phyloP scores from a whole-genome alignment of 2,113 vertebrate genomes.

The Saguinus midas region DNA sequence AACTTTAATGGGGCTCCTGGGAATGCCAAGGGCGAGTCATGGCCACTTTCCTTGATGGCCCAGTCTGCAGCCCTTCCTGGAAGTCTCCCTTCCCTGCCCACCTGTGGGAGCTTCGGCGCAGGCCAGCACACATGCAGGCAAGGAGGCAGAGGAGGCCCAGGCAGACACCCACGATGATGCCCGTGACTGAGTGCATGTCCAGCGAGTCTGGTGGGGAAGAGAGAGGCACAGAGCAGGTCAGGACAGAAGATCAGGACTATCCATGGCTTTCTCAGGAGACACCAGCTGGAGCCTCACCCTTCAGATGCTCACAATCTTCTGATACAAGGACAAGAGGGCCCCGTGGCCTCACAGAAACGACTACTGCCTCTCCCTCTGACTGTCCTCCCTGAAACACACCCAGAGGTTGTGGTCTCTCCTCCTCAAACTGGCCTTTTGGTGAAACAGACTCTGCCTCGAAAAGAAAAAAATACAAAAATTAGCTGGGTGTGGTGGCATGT shows the following conservation, averaged over 20 bases:
- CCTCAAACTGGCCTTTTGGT: neutral
- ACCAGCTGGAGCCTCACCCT: neutral
- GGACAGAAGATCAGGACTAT: neutral
- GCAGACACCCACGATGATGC: slow-evolving; percentile 97
- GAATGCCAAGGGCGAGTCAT: neutral
- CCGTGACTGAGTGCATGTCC: slow-evolving; percentile 94
- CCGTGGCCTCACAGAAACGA: neutral
- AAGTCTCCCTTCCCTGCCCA: slow-evolving; percentile 63
- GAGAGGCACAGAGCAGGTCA: neutral
- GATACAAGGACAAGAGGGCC: neutral
- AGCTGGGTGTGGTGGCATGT: too few species aligned
- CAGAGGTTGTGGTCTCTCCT: neutral
- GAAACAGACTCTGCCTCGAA: neutral
- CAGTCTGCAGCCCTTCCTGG: neutral
- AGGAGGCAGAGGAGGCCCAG: slow-evolving; percentile 96
- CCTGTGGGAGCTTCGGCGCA: slow-evolving; percentile 92
- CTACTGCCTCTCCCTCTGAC: neutral
- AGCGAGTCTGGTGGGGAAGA: slow-evolving; percentile 84
- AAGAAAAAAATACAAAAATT: too few species aligned
- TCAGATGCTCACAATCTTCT: neutral
- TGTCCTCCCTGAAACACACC: neutral
- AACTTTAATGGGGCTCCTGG: neutral
- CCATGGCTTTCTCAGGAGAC: neutral
- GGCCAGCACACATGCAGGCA: slow-evolving; percentile 96
- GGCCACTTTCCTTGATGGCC: neutral